Base-by-base conservation (phyloP, 2,888 invertebrate genomes). In the Reticulitermes lucifugus region DNA sequence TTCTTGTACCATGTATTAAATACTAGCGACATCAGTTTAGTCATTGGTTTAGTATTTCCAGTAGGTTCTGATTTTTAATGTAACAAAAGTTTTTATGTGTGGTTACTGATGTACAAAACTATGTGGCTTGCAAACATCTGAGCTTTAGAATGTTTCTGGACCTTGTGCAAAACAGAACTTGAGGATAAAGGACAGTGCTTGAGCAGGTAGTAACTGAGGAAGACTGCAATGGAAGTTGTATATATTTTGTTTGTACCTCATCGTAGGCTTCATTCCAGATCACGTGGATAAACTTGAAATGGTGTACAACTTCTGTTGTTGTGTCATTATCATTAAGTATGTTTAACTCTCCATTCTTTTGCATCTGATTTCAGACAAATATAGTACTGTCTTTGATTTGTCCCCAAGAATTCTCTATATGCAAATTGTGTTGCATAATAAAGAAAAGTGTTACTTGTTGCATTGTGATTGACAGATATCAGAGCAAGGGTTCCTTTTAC, bases 391-490 rank as follows among this genome's bases (percentile, higher is more conserved):
- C 65, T 21, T 60, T 65, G 65, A 65, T n/a, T 65, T 65, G 65
- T n/a, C 25, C 65, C n/a, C 43, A 46, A 43, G 46, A n/a, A 77
- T 43, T 43, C 7, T 43, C 18, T 46, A n/a, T 77, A n/a, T 77
- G 22, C 46, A 43, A 9, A 77, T 77, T n/a, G 22, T 75, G n/a
- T 41, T 55, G 55, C 18, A 55, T 65, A 65, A 65, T 35, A 35
- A 22, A 77, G n/a, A 29, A 77, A 46, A 22, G 22, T 77, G 77
- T 77, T 77, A 77, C 46, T 77, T 77, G 77, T 77, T 77, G n/a
- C n/a, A 35, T 77, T 77, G 51, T 77, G 77, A 77, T 77, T 77
- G 43, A 46, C 65, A 77, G n/a, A 46, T 43, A 9, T 77, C n/a
- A 46, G 21, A 77, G 35, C 35, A 35, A 46, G 22, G 46, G 77